Evolutionary conservation across 1,140 invertebrate genomes (phyloP), one percentile per base, ranked within the genome.

Genomic region (Trichonephila clavata): DNA sequence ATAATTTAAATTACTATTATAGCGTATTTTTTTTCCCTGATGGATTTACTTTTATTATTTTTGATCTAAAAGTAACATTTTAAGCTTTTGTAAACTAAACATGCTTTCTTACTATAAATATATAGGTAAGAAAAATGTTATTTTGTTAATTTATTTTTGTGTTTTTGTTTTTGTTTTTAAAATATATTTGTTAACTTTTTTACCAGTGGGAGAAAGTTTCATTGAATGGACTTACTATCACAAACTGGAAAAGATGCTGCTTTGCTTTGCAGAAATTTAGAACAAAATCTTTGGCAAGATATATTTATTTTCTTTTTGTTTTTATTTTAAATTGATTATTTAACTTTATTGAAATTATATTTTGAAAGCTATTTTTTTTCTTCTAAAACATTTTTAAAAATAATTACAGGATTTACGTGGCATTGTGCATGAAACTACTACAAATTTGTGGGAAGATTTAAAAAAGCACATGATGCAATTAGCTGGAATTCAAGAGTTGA

Each of bases 201-300:
- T 90, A 39, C 59, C 16, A 92, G 90, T 92, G 81, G 77, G 39
- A 84, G 50, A 83, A 50, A 57, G n/a, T 92, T 32, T 43, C 59
- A 21, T 84, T 92, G 50, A 27, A 50, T 84, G 39, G 27, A 27
- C 43, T 92, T 8, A 14, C 20, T 63, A 21, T 92, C n/a, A 92
- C 27, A 27, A n/a, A 84, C 32, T 92, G 90, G 90, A 27, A 84
- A n/a, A 92, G 24, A n/a, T 92, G 90, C n/a, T 84, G 90, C n/a
- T 5, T 43, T 50, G 4, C 27, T 65, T 50, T 92, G 21, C 59
- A 84, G 18, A 63, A 92, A n/a, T 20, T 24, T 13, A 21, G 39
- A 27, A 68, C 90, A 16, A 84, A 92, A 84, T 16, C 18, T 50
- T n/a, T 92, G 60, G 90, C 84, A 92, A 50, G 81, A 77, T 86